A percentile compares a stretch with the other conserved stretches of the same genome.
Conservation (phyloP, 2,113 vertebrate genomes). For the Hypomesus transpacificus region DNA sequence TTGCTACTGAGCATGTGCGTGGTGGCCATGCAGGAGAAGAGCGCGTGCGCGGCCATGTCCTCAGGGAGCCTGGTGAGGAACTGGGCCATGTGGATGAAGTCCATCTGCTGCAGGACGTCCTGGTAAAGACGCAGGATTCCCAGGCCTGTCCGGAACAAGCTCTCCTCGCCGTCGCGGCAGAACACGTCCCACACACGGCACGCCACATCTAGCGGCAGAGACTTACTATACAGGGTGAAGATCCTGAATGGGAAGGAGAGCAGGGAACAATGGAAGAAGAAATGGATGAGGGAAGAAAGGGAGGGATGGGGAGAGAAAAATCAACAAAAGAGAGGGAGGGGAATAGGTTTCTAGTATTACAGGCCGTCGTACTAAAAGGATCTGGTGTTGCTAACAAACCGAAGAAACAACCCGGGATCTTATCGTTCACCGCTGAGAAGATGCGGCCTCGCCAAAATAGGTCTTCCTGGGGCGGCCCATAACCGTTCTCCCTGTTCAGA, state of each 20-base stretch:
- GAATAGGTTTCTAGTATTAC: too few species aligned
- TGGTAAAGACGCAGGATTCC: constrained; percentile 94
- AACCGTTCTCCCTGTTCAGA: too few species aligned
- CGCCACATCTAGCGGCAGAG: constrained; percentile 93
- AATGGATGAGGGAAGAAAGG: not conserved
- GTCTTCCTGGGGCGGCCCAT: too few species aligned
- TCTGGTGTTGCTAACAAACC: not conserved
- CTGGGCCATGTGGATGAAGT: constrained; percentile 99
- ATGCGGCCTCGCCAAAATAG: too few species aligned
- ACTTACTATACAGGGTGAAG: constrained; percentile 98
- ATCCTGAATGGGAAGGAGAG: constrained; percentile 76
- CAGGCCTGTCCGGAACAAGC: constrained; percentile 91
- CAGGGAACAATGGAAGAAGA: not conserved
- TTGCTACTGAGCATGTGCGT: constrained; percentile 96
- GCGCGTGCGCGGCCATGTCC: constrained; percentile 88
- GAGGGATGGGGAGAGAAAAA: not conserved
- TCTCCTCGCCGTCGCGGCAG: constrained; percentile 97
- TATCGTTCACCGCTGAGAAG: too few species aligned
- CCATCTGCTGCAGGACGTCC: constrained; percentile 96
- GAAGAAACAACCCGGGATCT: too few species aligned
- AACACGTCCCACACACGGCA: constrained; percentile 99
- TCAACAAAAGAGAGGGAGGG: not conserved
- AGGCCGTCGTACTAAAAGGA: not conserved
- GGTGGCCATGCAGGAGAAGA: constrained; percentile 91
- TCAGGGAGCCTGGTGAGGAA: constrained; percentile 96